Evolutionary conservation across 2,113 vertebrate genomes (phyloP).

Genomic region (Talpa occidentalis): DNA sequence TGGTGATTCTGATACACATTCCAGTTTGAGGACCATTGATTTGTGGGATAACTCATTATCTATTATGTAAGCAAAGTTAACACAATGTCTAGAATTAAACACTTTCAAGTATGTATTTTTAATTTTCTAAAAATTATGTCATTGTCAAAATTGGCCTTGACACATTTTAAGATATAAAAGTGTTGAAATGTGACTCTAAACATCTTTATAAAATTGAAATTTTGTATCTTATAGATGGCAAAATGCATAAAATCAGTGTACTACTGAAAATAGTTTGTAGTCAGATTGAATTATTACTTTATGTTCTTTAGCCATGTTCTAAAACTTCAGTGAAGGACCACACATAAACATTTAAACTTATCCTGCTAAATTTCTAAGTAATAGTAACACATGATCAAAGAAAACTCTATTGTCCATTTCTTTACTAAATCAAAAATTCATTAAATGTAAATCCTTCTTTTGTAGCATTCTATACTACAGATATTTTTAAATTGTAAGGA

Average conservation of each 20-base stretch:
- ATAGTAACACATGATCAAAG: not conserved
- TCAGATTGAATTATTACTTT: not conserved
- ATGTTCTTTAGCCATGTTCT: slow-evolving; percentile 4
- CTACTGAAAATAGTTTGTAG: not conserved
- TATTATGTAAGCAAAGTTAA: not conserved
- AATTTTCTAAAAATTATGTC: not conserved
- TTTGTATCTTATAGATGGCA: not conserved
- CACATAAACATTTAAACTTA: slow-evolving; percentile 1
- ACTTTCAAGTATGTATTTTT: not conserved
- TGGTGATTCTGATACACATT: not conserved
- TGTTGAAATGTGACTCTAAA: not conserved
- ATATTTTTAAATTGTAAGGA: slow-evolving; percentile 27
- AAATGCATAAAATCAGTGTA: not conserved
- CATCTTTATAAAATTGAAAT: not conserved
- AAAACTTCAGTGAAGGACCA: not conserved
- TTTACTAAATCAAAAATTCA: not conserved
- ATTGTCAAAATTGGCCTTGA: not conserved
- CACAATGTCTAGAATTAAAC: slow-evolving; percentile 16
- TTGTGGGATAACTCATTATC: not conserved
- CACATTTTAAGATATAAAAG: not conserved
- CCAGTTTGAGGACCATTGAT: not conserved
- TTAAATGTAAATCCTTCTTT: slow-evolving; percentile 37
- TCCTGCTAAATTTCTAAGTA: not conserved
- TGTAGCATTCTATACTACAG: not conserved
- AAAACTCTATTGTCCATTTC: not conserved